Conservation (phyloP, 2,888 invertebrate genomes). For the Ypsolopha sequella region DNA sequence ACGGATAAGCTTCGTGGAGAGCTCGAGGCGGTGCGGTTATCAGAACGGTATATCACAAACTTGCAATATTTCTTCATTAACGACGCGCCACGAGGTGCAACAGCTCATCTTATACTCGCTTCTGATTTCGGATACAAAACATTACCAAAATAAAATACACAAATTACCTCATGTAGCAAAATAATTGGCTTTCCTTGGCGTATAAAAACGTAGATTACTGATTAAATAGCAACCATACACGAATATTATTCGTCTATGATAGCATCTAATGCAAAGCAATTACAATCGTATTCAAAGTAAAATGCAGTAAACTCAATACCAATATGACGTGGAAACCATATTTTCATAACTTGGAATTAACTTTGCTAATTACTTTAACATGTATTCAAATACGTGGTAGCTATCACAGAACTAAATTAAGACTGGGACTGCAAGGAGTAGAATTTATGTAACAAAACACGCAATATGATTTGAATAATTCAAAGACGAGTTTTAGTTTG, state of each 20-base stretch:
- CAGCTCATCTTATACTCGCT: constrained; percentile 22
- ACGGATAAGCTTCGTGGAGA: constrained; percentile 18
- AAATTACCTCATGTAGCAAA: background rate
- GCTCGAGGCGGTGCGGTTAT: constrained; percentile 40
- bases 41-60: constrained; percentile 47
- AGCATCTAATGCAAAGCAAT: no score
- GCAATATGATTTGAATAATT: background rate
- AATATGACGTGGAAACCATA: no score
- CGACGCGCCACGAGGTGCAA: constrained; percentile 38
- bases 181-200: background rate
- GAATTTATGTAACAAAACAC: background rate
- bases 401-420: no score
- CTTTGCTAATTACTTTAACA: no score
- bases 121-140: constrained; percentile 9
- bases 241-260: no score
- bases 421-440: background rate
- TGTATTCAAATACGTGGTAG: no score
- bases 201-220: no score
- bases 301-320: background rate
- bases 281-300: background rate
- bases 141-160: background rate
- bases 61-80: constrained; percentile 67
- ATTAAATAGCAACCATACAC: no score
- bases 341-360: no score
- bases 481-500: background rate